These are phyloP conservation scores for Microtus oregoni DNA, from an alignment of 2,113 vertebrate genomes.

Conservation along the genomic window DNA sequence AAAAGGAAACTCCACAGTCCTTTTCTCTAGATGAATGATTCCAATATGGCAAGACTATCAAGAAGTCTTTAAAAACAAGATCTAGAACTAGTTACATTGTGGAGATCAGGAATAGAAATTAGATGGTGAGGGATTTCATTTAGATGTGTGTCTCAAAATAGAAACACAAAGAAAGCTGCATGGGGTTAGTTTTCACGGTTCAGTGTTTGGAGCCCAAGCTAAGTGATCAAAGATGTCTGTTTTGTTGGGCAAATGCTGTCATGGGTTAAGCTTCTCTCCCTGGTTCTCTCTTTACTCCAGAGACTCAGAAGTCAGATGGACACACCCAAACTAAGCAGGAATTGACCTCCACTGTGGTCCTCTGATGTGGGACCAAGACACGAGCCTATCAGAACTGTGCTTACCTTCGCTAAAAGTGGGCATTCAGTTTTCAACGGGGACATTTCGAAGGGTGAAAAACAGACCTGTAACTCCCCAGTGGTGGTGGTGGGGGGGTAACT, in stretches of 20 bases:
- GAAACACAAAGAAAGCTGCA: not conserved
- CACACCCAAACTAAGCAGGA: not conserved
- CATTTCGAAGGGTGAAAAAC: conserved; percentile 14
- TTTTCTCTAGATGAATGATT: conserved; percentile 14
- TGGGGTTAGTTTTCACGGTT: conserved; percentile 7
- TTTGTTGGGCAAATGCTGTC: not conserved
- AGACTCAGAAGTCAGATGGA: not conserved
- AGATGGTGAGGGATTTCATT: not conserved
- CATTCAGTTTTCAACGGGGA: not conserved
- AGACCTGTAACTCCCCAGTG: not conserved
- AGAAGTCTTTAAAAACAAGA: conserved; percentile 46
- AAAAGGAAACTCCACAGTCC: not conserved
- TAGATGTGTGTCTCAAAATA: not conserved
- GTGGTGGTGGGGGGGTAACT: not conserved
- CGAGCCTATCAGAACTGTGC: not conserved
- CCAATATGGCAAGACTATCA: not conserved
- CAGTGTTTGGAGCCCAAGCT: not conserved
- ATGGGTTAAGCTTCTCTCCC: not conserved
- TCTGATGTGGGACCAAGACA: conserved; percentile 45
- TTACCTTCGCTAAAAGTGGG: conserved; percentile 4
- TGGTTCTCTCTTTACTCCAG: not conserved
- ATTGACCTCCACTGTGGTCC: not conserved
- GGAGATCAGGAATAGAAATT: not conserved
- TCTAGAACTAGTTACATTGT: not conserved
- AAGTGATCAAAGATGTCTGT: not conserved